Evolutionary conservation across 2,113 vertebrate genomes (phyloP), one percentile per base, ranked within the genome.

Genomic region (Propithecus coquereli): DNA sequence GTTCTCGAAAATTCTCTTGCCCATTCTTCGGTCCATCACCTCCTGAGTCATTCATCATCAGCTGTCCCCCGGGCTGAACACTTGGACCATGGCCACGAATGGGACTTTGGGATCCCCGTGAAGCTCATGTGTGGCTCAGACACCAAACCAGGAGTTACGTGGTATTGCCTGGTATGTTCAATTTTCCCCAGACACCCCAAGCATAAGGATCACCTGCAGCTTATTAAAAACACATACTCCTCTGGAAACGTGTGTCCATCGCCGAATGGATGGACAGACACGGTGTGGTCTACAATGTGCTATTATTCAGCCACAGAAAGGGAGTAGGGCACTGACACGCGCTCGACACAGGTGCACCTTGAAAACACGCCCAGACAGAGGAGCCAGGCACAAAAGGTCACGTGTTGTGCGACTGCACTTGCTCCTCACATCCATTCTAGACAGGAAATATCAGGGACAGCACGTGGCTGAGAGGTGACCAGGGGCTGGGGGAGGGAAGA

Each of bases 201-300:
- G 40, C 54, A 5, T 57, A 27, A 68, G 34, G 70, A 22, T 74
- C 37, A 52, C 22, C 4, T 8, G 13, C 59, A 65, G 37, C 37
- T 80, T 70, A n/a, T 37, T 76, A 40, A 87, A 90, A 57, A 73
- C 37, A 37, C 16, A 32, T 25, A 30, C 32, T 57, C 50, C 57
- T 34, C 3, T 37, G n/a, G 30, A 81, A 76, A 81, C 34, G 40
- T 10, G 43, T 16, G 5, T 34, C 81, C 54, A 14, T 52, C 61
- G 61, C n/a, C 4, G 8, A 20, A 45, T 4, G 63, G 30, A 2
- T 1, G 18, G 18, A 23, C 2, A 70, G 9, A 65, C 59, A 82
- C 27, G 23, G 12, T 5, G 30, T 4, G 30, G 52, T 18, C 50
- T 37, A 5, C 22, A 0, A n/a, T 0, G 43, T n/a, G 25, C 18